Conservation (phyloP, 2,888 invertebrate genomes). For the Pteria penguin region DNA sequence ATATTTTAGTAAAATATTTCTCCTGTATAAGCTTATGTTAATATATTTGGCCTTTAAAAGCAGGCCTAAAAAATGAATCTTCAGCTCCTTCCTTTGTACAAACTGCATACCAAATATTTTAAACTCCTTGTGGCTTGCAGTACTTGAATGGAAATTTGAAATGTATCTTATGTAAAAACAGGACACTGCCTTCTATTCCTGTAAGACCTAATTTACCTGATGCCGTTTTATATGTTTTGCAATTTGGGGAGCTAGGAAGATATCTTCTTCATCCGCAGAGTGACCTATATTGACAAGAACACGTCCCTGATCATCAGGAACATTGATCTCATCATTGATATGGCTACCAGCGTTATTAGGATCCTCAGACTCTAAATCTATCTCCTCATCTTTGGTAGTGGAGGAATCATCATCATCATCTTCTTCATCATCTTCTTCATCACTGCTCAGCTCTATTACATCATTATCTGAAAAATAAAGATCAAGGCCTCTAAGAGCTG, state of each 20-base stretch:
- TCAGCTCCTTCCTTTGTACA: background rate
- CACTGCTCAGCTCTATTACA: constrained; percentile 66
- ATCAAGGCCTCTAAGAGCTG: too few species aligned
- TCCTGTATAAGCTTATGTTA: too few species aligned
- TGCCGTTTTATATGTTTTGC: constrained; percentile 96
- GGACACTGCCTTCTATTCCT: too few species aligned
- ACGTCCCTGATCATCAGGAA: constrained; percentile 93
- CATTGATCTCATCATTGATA: constrained; percentile 94
- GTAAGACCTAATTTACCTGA: constrained; percentile 85
- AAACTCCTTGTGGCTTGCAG: background rate
- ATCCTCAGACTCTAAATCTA: constrained; percentile 92
- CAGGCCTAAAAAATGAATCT: too few species aligned
- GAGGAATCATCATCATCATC: constrained; percentile 79
- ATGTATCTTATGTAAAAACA: background rate
- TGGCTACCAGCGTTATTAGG: constrained; percentile 93
- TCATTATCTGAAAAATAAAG: constrained; percentile 41
- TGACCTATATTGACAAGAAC: constrained; percentile 96
- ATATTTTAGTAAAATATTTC: too few species aligned
- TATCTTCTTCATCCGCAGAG: constrained; percentile 92
- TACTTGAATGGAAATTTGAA: background rate
- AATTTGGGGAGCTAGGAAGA: constrained; percentile 93
- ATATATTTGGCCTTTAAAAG: too few species aligned
- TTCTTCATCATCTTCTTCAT: constrained; percentile 82
- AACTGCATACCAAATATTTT: background rate
- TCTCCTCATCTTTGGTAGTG: constrained; percentile 61